Evolutionary conservation across 92 coral and sea anemone genomes (phyloP).

Genomic region (Blastomussa wellsi): DNA sequence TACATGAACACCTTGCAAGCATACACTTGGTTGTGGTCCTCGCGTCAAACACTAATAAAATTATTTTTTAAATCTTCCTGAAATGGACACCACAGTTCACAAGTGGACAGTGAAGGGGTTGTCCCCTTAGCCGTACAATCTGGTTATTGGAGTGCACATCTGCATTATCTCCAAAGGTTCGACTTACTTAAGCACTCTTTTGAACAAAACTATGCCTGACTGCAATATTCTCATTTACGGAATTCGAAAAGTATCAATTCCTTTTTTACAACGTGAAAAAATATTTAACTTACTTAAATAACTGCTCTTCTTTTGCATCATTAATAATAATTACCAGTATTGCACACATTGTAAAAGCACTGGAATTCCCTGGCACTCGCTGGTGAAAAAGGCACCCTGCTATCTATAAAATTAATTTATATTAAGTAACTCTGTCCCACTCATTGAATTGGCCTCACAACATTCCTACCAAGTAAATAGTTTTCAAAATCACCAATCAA

Average conservation of each 20-base stretch:
- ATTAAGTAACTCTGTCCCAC: neutral
- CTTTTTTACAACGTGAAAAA: neutral
- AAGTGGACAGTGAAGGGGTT: too few species aligned
- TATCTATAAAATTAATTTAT: neutral
- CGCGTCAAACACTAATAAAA: too few species aligned
- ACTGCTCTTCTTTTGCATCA: neutral
- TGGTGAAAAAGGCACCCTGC: neutral
- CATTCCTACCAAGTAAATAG: neutral
- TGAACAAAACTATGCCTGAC: neutral
- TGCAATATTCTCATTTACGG: too few species aligned
- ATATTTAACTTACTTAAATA: neutral
- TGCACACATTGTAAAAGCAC: neutral
- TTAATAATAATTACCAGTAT: neutral
- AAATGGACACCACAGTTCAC: too few species aligned
- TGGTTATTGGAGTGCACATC: too few species aligned
- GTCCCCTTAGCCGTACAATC: too few species aligned
- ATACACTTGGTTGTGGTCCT: too few species aligned
- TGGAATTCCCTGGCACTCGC: neutral
- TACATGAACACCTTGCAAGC: too few species aligned
- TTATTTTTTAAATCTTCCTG: too few species aligned
- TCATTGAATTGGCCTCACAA: neutral
- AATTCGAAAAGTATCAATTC: too few species aligned
- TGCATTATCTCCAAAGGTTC: too few species aligned
- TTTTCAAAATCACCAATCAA: conserved; percentile 79
- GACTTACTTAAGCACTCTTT: too few species aligned